Percentiles rank a stretch among this genome's conserved stretches.
Conservation (phyloP, 2,888 invertebrate species). For the Rutpela maculata region DNA sequence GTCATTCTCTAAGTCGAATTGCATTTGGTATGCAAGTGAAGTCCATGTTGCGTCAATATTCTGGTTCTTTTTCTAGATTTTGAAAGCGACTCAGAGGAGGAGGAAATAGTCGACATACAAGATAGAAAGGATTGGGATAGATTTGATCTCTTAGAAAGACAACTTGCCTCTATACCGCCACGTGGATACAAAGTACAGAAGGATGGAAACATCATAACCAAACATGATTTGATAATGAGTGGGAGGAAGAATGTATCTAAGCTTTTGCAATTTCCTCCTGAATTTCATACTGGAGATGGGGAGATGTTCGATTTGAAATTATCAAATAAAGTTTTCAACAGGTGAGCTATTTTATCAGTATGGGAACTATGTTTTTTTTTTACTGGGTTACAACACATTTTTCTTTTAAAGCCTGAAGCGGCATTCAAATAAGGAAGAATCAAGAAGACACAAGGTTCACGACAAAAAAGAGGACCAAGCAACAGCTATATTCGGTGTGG, state of each 20-base stretch:
- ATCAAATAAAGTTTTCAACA: slow-evolving; percentile 70
- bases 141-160: slow-evolving; percentile 84
- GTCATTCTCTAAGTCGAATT: not conserved
- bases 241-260: slow-evolving; percentile 91
- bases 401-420: slow-evolving; percentile 76
- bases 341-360: slow-evolving; percentile 54
- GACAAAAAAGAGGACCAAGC: slow-evolving; percentile 88
- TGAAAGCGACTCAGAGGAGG: slow-evolving; percentile 74
- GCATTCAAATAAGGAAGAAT: slow-evolving; percentile 77
- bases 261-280: slow-evolving; percentile 93
- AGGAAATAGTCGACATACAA: slow-evolving; percentile 75
- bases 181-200: slow-evolving; percentile 81
- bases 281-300: slow-evolving; percentile 88
- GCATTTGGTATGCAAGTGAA: too few species aligned
- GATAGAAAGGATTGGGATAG: slow-evolving; percentile 84
- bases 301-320: slow-evolving; percentile 66
- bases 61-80: slow-evolving; percentile 63
- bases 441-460: slow-evolving; percentile 77
- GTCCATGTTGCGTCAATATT: too few species aligned
- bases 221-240: slow-evolving; percentile 91
- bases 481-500: slow-evolving; percentile 93
- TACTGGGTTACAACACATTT: not conserved
- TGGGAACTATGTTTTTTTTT: too few species aligned
- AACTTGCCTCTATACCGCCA: slow-evolving; percentile 82
- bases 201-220: slow-evolving; percentile 88